phyloP scores from a whole-genome alignment of 2,797 vertebrate species.

The Xenops minutus region DNA sequence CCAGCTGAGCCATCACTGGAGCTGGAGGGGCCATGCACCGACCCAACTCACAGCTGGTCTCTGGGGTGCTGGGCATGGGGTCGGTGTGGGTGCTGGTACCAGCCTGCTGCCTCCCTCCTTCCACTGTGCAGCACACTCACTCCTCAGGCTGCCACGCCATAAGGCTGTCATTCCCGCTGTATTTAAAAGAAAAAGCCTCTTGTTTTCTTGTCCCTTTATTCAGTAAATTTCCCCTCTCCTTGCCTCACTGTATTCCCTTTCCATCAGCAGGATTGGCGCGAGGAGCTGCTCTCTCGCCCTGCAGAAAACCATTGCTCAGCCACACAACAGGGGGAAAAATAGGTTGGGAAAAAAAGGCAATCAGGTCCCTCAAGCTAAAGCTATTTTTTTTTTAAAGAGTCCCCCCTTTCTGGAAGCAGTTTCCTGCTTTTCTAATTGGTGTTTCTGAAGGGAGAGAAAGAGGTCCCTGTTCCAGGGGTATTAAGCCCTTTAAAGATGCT shows the following conservation, averaged over 20 bases:
- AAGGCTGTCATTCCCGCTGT: background rate
- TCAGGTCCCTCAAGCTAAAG: background rate
- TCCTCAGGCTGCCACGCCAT: background rate
- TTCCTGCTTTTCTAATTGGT: constrained; percentile 40
- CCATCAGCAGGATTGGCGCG: background rate
- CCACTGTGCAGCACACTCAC: background rate
- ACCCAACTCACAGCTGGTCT: accelerated
- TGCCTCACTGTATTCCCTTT: background rate
- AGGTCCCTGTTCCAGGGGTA: constrained; percentile 23
- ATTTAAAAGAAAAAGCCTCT: background rate
- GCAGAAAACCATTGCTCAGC: background rate
- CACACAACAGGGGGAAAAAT: background rate
- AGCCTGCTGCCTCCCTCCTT: background rate
- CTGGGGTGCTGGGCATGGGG: background rate
- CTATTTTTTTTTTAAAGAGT: background rate
- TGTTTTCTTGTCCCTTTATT: background rate
- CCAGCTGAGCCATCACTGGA: background rate
- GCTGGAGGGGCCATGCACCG: background rate
- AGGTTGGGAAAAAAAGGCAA: background rate
- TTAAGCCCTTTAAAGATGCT: constrained; percentile 34
- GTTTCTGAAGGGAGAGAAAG: constrained; percentile 45
- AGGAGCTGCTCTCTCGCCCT: background rate
- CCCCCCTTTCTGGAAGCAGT: background rate
- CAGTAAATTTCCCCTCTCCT: background rate
- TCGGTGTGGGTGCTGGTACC: background rate